phyloP scores from a whole-genome alignment of 1,140 invertebrate species.

The Orius laevigatus region DNA sequence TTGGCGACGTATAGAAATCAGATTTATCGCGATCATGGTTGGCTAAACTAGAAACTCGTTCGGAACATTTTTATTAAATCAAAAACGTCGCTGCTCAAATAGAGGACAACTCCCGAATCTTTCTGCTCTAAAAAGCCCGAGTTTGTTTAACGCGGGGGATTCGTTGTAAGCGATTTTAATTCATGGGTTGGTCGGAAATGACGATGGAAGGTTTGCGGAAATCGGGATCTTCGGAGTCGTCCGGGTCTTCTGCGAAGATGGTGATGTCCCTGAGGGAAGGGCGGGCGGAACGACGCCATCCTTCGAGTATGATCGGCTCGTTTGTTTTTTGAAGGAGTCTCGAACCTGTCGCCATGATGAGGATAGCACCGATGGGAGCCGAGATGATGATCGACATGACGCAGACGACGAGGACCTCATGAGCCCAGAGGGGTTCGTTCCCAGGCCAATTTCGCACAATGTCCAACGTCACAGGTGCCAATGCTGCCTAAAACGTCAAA shows the following conservation, averaged over 20 bases:
- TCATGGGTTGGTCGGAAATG: no score
- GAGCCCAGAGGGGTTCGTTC: slow-evolving; percentile 31
- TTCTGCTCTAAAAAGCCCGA: no score
- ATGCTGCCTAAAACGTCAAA: slow-evolving; percentile 46
- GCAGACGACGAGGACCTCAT: slow-evolving; percentile 49
- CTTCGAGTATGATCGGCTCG: slow-evolving; percentile 27
- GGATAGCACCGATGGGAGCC: slow-evolving; percentile 73
- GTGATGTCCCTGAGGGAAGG: slow-evolving; percentile 68
- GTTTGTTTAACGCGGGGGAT: no score
- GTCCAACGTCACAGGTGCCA: slow-evolving; percentile 62
- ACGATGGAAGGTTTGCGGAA: no score
- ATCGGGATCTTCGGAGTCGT: slow-evolving; percentile 10
- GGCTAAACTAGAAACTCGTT: no score
- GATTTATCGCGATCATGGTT: no score
- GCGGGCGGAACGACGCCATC: slow-evolving; percentile 53
- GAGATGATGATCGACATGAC: slow-evolving; percentile 83
- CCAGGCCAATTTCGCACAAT: slow-evolving; percentile 29
- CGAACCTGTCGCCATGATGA: slow-evolving; percentile 68
- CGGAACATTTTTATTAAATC: no score
- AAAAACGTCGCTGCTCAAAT: no score
- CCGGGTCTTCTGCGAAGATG: slow-evolving; percentile 51
- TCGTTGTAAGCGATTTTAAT: no score
- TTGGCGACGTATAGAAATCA: no score
- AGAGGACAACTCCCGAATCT: no score
- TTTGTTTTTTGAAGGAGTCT: slow-evolving; percentile 48